These are phyloP conservation scores for Asobara japonica DNA, from an alignment of 1,140 invertebrate genomes.

Conservation along the genomic window DNA sequence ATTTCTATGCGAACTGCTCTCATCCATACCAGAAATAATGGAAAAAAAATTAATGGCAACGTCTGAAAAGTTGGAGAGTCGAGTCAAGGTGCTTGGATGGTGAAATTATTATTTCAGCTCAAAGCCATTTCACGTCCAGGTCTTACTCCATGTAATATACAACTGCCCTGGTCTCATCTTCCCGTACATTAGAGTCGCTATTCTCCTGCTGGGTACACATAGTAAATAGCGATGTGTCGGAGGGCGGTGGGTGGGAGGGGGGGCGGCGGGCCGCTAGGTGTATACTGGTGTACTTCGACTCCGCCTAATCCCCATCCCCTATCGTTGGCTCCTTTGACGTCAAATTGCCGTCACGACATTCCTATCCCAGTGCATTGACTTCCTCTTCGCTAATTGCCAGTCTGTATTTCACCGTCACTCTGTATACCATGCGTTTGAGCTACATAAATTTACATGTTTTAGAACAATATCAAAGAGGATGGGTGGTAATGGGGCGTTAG, in stretches of 20 bases:
- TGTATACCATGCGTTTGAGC: neutral
- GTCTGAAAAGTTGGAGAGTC: neutral
- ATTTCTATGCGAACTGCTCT: neutral
- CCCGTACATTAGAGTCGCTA: neutral
- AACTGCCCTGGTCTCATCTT: neutral
- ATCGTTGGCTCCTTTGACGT: slow-evolving; percentile 24
- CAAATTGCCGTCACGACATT: slow-evolving; percentile 15
- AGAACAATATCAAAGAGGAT: neutral
- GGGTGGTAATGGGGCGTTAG: neutral
- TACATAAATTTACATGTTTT: slow-evolving; percentile 7
- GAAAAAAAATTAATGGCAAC: neutral
- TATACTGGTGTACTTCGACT: neutral
- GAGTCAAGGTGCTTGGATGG: neutral
- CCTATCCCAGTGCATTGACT: slow-evolving; percentile 1
- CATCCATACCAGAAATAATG: neutral
- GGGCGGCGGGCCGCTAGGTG: neutral
- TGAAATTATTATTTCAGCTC: neutral
- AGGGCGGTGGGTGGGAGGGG: neutral
- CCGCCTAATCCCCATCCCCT: neutral
- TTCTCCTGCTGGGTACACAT: neutral
- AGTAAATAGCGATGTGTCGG: too few species aligned
- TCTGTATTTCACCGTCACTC: neutral
- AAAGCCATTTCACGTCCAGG: neutral
- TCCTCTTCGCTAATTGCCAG: neutral
- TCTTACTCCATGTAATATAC: neutral